Evolutionary conservation across 2,888 invertebrate genomes (phyloP), one percentile per base, ranked within the genome.

Genomic region (Nomada ferruginata): DNA sequence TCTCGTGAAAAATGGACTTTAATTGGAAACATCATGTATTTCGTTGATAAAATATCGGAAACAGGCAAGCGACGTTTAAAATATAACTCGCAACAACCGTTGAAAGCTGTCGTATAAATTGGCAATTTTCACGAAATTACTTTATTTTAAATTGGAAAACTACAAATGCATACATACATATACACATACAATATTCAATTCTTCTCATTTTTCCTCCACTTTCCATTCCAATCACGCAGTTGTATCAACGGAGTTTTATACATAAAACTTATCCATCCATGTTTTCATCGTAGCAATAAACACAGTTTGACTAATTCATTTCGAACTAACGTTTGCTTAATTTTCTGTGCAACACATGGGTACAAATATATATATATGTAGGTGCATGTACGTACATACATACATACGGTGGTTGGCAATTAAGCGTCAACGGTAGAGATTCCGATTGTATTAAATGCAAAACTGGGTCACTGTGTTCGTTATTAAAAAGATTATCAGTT

Each of bases 401-500:
- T 42, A 7, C 42, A 11, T 26, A 15, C 15, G 53, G 55, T 47
- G 61, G 20, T 9, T 65, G 59, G 52, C 74, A 80, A 81, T 81
- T 70, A 81, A 74, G 60, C 74, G 55, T 70, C 69, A 73, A 79
- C 68, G 79, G 69, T 79, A 70, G 50, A 44, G 60, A 66, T 66
- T 52, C 60, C 84, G 66, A 85, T 83, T 85, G 83, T 74, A 79
- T 82, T 76, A 86, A 76, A 79, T 79, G 63, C 50, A 69, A 70
- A 85, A 86, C 66, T 78, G 79, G 87, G 84, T 81, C 84, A 71
- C 64, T 64, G 66, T 59, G 81, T 68, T 73, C 81, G 87, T 75
- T 75, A 79, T 79, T 82, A 76, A 84, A 81, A 81, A 81, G 87
- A 84, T 84, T 85, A 86, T 79, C 81, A 73, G 76, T 64, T 77